phyloP scores from a whole-genome alignment of 1,140 invertebrate genomes.

The Sycophaga agraensis region DNA sequence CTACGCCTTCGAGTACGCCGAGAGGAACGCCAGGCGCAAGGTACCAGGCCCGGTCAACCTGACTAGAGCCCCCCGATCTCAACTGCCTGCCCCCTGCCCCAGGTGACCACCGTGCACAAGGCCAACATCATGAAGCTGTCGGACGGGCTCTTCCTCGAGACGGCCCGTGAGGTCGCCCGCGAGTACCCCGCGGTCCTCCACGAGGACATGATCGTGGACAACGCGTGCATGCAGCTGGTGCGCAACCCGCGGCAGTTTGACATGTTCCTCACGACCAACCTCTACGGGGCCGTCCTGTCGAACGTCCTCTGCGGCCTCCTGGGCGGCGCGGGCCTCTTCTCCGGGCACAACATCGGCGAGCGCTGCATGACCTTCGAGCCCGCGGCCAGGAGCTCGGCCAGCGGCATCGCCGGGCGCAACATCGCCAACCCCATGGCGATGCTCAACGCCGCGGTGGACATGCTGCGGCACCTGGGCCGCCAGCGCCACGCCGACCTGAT shows the following conservation, averaged over 20 bases:
- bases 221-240: slow-evolving; percentile 96
- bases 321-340: slow-evolving; percentile 95
- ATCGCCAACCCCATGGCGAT: slow-evolving; percentile 97
- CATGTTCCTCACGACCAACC: slow-evolving; percentile 97
- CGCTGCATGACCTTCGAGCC: slow-evolving; percentile 91
- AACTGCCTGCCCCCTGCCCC: no score
- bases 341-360: slow-evolving; percentile 95
- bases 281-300: slow-evolving; percentile 96
- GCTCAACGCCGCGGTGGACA: slow-evolving; percentile 88
- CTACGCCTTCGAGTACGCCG: slow-evolving; percentile 95
- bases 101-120: slow-evolving; percentile 93
- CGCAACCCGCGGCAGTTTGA: slow-evolving; percentile 97
- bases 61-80: no score
- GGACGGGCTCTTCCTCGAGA: slow-evolving; percentile 92
- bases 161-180: slow-evolving; percentile 79
- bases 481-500: slow-evolving; percentile 79
- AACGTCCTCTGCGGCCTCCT: slow-evolving; percentile 97
- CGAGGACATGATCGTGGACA: slow-evolving; percentile 97
- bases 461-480: slow-evolving; percentile 87
- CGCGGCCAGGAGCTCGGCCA: slow-evolving; percentile 91
- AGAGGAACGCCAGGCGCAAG: slow-evolving; percentile 82
- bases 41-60: slow-evolving; percentile 40
- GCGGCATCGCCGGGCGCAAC: slow-evolving; percentile 89
- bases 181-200: slow-evolving; percentile 92
- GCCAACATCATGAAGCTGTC: slow-evolving; percentile 99